Conservation (phyloP, 1,140 invertebrate genomes). For the Mya arenaria region DNA sequence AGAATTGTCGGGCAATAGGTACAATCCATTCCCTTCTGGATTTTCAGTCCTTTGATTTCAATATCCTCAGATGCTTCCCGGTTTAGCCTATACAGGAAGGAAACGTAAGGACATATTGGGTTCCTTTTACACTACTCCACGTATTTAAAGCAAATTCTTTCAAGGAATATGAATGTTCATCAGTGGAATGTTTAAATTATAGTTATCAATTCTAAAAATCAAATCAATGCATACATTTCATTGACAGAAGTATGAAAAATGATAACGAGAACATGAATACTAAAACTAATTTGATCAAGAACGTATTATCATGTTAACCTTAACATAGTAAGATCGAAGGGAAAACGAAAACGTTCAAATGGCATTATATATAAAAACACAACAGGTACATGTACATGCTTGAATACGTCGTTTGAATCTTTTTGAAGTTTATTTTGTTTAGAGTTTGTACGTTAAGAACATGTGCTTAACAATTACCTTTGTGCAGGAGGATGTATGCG, state of each 20-base stretch:
- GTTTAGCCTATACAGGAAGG: slow-evolving; percentile 9
- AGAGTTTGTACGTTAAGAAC: neutral
- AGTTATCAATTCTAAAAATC: no score
- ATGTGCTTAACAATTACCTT: neutral
- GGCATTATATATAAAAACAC: neutral
- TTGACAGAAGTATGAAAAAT: no score
- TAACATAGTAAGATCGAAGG: no score
- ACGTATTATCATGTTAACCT: neutral
- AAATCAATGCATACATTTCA: no score
- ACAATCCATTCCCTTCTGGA: slow-evolving; percentile 37
- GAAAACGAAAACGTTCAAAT: no score
- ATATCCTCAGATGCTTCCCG: neutral
- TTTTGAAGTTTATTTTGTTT: neutral
- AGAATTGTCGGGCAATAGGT: neutral
- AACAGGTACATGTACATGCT: neutral
- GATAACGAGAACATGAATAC: no score
- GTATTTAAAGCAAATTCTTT: neutral
- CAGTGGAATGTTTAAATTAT: neutral
- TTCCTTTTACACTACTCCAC: neutral
- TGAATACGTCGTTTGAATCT: neutral
- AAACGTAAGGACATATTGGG: neutral
- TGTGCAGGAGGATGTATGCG: neutral
- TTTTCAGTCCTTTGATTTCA: slow-evolving; percentile 29
- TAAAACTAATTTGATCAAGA: no score
- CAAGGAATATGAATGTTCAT: neutral